phyloP scores from a whole-genome alignment of 2,797 vertebrate genomes.

The Pygocentrus nattereri region DNA sequence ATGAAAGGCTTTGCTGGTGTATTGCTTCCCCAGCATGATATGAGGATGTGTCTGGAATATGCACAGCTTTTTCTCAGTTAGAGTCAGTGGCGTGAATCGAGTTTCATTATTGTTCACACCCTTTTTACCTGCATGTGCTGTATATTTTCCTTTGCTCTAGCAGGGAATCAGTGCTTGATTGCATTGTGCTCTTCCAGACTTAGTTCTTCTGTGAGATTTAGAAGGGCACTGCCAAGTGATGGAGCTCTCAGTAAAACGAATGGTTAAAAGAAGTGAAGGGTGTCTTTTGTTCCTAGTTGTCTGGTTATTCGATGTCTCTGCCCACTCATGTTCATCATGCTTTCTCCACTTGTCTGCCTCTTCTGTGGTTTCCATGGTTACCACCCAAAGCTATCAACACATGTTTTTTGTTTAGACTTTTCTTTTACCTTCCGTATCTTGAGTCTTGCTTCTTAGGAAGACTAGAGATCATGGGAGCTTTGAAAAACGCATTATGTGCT shows the following conservation, averaged over 20 bases:
- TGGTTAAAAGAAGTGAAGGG: conserved; percentile 10
- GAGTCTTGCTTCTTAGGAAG: background rate
- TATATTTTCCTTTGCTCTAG: background rate
- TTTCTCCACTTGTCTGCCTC: conserved; percentile 63
- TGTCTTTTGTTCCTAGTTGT: conserved; percentile 40
- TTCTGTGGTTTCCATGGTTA: conserved; percentile 75
- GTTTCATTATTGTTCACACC: background rate
- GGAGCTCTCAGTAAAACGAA: conserved; percentile 12
- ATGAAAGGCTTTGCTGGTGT: background rate
- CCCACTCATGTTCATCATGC: conserved; percentile 57
- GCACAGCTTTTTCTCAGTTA: background rate
- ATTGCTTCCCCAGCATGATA: background rate
- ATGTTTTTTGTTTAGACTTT: conserved; percentile 25
- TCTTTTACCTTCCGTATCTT: background rate
- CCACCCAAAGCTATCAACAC: conserved; percentile 46
- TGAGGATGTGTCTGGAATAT: conserved; percentile 5
- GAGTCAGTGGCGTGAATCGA: background rate
- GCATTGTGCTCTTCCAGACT: background rate
- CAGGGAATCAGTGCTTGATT: background rate
- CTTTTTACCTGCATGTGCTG: background rate
- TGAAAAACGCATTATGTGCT: background rate
- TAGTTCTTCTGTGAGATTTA: background rate
- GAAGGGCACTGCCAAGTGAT: background rate
- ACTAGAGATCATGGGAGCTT: background rate
- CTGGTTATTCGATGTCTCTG: conserved; percentile 39